Conservation (phyloP, 2,797 vertebrate species). For the Choloepus didactylus region DNA sequence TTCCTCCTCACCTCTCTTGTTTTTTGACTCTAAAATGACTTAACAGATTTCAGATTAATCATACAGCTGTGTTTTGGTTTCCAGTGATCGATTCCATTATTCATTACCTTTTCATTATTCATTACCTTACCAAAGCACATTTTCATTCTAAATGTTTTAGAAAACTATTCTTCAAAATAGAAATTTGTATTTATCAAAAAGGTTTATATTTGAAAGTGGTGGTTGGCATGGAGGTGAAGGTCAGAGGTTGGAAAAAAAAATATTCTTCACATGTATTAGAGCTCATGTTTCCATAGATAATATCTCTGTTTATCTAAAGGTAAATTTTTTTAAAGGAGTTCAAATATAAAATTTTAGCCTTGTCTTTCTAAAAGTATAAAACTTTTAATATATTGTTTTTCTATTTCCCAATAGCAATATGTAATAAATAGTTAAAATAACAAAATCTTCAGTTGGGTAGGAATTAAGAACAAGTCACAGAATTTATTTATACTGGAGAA, state of each 20-base stretch:
- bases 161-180: constrained; percentile 46
- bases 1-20: neutral
- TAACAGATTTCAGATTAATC: constrained; percentile 64
- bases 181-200: neutral
- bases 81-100: neutral
- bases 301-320: neutral
- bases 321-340: neutral
- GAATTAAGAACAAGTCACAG: constrained; percentile 40
- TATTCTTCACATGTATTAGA: neutral
- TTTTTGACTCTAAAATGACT: constrained; percentile 71
- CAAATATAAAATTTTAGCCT: constrained; percentile 49
- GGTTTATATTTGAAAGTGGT: neutral
- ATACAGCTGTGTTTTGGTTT: constrained; percentile 55
- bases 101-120: constrained; percentile 58
- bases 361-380: constrained; percentile 53
- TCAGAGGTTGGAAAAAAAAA: neutral
- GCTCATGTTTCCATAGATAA: neutral
- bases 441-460: neutral
- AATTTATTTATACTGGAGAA: constrained; percentile 17
- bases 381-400: neutral
- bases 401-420: neutral
- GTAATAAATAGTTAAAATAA: constrained; percentile 42
- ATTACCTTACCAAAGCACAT: neutral
- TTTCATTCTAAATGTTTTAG: constrained; percentile 59
- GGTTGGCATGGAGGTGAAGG: neutral